Base-by-base conservation (phyloP, 2,888 invertebrate species). In the Erebia ligea region DNA sequence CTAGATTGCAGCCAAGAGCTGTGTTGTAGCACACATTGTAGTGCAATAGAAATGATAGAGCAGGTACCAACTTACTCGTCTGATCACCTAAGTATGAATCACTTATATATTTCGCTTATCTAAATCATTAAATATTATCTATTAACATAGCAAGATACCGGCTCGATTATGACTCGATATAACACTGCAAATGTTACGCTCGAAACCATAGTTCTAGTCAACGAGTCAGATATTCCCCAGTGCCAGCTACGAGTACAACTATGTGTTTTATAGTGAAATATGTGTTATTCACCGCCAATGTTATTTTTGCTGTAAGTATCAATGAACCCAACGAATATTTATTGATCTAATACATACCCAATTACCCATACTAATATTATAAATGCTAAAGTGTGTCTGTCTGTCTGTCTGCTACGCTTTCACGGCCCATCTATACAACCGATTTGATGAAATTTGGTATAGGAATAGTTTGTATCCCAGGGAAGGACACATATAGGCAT, bases 201-300 rank as follows among this genome's bases (percentile, higher is more conserved):
- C 9, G 13, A 13, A 21, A 17, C 9, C 48, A 11, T 61, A 62
- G 62, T 21, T 21, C 21, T 21, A 45, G 19, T 15, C 13, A 45
- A 61, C 61, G 5, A n/a, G 48, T 15, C 15, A 17, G 19, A 19
- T 13, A 1, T 13, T 9, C 6, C 15, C 4, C 11, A 54, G 17
- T 19, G 52, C 19, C 17, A 19, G 6, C 17, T 40, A 40, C n/a
- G n/a, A n/a, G n/a, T n/a, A n/a, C 5, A 9, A 86, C 82, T 76
- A 89, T 89, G 89, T 87, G 88, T 79, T 84, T 82, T 70, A 69
- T 86, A 1, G 84, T 83, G 59, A 89, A 88, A 81, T 88, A 88
- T 83, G 75, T 81, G 13, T 74, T 89, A 34, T 84, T 88, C 72
- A 76, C 85, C 42, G 77, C 79, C 0, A 89, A 89, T 71, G 70